These are phyloP conservation scores for Sphenopsis melanotis DNA, from an alignment of 2,797 vertebrate genomes.

Conservation along the genomic window DNA sequence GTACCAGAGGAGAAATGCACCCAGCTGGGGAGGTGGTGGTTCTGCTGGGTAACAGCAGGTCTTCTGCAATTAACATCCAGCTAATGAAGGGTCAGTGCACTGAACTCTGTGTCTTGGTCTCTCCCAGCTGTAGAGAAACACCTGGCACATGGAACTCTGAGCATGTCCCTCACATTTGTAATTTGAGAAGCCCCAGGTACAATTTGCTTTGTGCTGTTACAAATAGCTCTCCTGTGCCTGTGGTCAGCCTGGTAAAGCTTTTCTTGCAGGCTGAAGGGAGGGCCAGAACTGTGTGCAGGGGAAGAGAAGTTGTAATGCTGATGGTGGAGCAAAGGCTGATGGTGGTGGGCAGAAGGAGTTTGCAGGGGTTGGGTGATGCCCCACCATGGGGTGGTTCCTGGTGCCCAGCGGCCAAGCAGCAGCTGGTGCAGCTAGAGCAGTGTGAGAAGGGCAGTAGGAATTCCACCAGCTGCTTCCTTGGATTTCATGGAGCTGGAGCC, in stretches of 20 bases:
- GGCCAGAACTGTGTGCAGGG: not conserved
- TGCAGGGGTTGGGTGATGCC: not conserved
- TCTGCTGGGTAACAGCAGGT: not conserved
- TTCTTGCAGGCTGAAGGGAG: not conserved
- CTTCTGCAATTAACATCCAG: not conserved
- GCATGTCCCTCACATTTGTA: not conserved
- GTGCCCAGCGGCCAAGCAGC: rapidly evolving
- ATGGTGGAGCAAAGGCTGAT: not conserved
- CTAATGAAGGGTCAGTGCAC: not conserved
- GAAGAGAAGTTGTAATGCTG: not conserved
- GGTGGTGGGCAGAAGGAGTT: not conserved
- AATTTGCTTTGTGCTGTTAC: rapidly evolving
- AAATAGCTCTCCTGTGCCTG: not conserved
- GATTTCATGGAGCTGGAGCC: not conserved
- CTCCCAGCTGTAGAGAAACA: not conserved
- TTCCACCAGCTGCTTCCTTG: not conserved
- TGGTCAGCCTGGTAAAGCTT: not conserved
- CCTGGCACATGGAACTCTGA: not conserved
- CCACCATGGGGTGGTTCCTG: not conserved
- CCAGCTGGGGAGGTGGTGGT: not conserved
- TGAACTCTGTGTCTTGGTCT: not conserved
- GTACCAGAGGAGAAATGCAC: not conserved
- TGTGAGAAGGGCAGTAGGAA: not conserved
- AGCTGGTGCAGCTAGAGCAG: rapidly evolving
- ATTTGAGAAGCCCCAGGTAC: not conserved